Evolutionary conservation across 1,140 invertebrate species (phyloP).

Genomic region (Eulimnadia texana): DNA sequence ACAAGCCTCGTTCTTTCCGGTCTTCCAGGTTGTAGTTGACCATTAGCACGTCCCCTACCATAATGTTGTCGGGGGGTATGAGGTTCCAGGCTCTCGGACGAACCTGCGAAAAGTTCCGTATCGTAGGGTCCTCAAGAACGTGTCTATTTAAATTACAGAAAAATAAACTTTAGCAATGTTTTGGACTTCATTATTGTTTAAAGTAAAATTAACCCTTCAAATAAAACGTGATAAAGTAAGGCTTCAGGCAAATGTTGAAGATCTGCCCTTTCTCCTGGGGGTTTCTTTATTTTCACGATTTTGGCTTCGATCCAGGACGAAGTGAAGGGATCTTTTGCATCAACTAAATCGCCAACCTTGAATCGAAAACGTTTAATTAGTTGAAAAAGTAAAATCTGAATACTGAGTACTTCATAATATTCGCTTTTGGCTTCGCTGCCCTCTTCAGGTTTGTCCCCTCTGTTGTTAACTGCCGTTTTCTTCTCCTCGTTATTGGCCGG

Average conservation of each 20-base stretch:
- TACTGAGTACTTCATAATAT: slow-evolving; percentile 34
- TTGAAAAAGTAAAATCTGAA: no score
- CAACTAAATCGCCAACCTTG: slow-evolving; percentile 52
- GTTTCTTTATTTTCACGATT: slow-evolving; percentile 27
- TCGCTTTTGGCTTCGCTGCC: slow-evolving; percentile 34
- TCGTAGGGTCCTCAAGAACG: slow-evolving; percentile 33
- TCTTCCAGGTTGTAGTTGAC: slow-evolving; percentile 62
- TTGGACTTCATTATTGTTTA: not conserved
- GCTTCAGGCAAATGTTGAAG: slow-evolving; percentile 25
- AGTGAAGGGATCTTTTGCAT: slow-evolving; percentile 39
- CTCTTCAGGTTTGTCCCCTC: slow-evolving; percentile 20
- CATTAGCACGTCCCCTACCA: slow-evolving; percentile 47
- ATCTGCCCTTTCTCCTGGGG: not conserved
- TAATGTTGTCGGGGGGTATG: slow-evolving; percentile 39
- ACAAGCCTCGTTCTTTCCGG: slow-evolving; percentile 49
- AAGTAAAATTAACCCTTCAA: slow-evolving; percentile 28
- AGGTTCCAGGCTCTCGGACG: slow-evolving; percentile 46
- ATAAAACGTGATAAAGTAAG: slow-evolving; percentile 28
- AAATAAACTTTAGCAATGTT: slow-evolving; percentile 1
- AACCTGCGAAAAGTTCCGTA: slow-evolving; percentile 36
- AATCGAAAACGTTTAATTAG: no score
- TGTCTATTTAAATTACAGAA: slow-evolving; percentile 32
- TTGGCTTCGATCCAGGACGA: slow-evolving; percentile 37
- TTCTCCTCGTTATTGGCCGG: slow-evolving; percentile 14
- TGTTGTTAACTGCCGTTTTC: slow-evolving; percentile 11